Evolutionary conservation across 2,113 vertebrate genomes (phyloP), one percentile per base, ranked within the genome.

Genomic region (Halcyon senegalensis): DNA sequence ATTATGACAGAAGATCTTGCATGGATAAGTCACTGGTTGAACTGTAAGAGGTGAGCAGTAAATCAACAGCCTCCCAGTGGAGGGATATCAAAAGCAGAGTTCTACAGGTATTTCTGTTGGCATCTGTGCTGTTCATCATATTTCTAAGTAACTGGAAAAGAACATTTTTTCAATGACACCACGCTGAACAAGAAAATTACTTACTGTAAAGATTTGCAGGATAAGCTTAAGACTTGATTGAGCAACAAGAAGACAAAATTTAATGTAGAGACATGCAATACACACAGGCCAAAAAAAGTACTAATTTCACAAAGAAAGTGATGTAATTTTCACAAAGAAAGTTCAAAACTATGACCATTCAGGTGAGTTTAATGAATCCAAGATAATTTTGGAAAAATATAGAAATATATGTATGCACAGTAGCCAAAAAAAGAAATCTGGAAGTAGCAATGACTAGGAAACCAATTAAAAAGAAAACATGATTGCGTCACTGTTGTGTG

Each of bases 401-500:
- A 41, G 11, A 87, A 12, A 59, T n/a, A 11, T 11, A 37, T 4
- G 3, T 23, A 46, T 1, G 1, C 7, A n/a, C 11, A 41, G 50
- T 10, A 78, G 44, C 16, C 35, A 90, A 85, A 86, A 84, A 86
- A 19, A 13, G 2, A 43, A 39, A 73, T 59, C 48, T 41, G 41
- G 8, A 60, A 89, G 62, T 46, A 46, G 25, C 41, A 94, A 48
- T 33, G 21, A 62, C 21, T 43, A 84, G 31, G n/a, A 86, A 86
- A 77, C 11, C 20, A 64, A 13, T 3, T 19, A 68, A 64, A 88
- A 5, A 74, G 17, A 91, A 81, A 73, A 69, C 25, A 59, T 44
- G 14, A 56, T 3, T 73, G 23, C 50, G 17, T 30, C 10, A 35
- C 24, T 0, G 0, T 2, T 74, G 31, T 41, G 5, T 44, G 10